These are phyloP conservation scores for Lycodopsis pacificus DNA, from an alignment of 2,797 vertebrate species.

Conservation along the genomic window DNA sequence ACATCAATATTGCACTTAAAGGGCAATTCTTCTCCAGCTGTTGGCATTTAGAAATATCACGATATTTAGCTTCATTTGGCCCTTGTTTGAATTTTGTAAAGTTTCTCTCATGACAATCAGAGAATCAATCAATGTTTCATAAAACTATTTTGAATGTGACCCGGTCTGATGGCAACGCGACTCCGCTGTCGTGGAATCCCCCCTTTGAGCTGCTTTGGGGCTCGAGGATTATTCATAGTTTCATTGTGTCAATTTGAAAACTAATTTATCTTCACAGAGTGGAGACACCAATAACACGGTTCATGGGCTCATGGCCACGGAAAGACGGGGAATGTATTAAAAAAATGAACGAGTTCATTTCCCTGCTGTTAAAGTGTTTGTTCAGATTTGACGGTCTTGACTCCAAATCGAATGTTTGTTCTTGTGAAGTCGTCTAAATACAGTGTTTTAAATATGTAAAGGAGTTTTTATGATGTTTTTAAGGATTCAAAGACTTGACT, in stretches of 20 bases:
- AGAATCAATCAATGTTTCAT: background rate
- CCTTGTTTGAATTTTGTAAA: background rate
- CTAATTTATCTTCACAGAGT: background rate
- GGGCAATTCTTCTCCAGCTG: background rate
- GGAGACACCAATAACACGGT: constrained; percentile 34
- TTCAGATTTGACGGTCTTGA: background rate
- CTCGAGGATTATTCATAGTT: background rate
- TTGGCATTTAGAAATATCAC: background rate
- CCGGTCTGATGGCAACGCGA: background rate
- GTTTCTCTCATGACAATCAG: background rate
- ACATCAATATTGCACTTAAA: constrained; percentile 28
- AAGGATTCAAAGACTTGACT: background rate
- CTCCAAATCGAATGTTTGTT: background rate
- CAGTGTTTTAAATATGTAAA: background rate
- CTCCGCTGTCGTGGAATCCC: background rate
- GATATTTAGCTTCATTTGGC: background rate
- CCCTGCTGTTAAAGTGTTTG: background rate
- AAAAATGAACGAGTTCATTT: background rate
- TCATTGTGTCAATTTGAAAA: constrained; percentile 18
- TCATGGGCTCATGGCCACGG: constrained; percentile 15
- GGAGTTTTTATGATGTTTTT: background rate
- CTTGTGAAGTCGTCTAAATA: background rate
- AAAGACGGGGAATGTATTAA: background rate
- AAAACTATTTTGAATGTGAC: background rate
- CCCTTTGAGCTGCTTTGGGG: background rate